A percentile compares a stretch with the other conserved stretches of the same genome.
phyloP scores from a whole-genome alignment of 2,888 invertebrate species.

The Embidobia sp. region DNA sequence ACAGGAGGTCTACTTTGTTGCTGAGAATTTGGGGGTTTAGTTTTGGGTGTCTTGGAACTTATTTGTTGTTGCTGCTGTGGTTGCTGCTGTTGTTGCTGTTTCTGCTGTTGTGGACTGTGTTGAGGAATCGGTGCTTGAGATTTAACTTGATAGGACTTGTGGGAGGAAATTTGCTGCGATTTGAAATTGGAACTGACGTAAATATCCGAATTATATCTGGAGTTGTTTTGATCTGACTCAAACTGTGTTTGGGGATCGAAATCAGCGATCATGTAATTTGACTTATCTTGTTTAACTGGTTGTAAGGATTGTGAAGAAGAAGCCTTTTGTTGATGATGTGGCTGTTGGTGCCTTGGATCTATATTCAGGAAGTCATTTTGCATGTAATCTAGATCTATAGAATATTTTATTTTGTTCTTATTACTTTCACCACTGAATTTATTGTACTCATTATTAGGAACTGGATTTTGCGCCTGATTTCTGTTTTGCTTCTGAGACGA shows the following conservation, averaged over 20 bases:
- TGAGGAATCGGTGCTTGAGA: slow-evolving; percentile 71
- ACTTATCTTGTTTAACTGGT: slow-evolving; percentile 72
- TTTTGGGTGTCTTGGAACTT: slow-evolving; percentile 59
- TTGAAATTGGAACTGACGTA: slow-evolving; percentile 76
- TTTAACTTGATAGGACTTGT: slow-evolving; percentile 76
- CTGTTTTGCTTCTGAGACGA: slow-evolving; percentile 72
- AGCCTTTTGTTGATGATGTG: slow-evolving; percentile 70
- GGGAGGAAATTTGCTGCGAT: slow-evolving; percentile 71
- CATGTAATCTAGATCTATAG: slow-evolving; percentile 76
- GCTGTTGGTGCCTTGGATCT: slow-evolving; percentile 69
- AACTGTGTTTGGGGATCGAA: slow-evolving; percentile 73
- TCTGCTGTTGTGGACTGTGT: slow-evolving; percentile 69
- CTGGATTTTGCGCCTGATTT: slow-evolving; percentile 66
- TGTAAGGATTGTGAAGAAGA: slow-evolving; percentile 39
- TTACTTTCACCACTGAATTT: slow-evolving; percentile 68
- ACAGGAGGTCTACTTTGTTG: slow-evolving; percentile 82
- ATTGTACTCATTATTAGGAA: slow-evolving; percentile 72
- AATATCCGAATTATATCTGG: slow-evolving; percentile 74
- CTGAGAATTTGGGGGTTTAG: slow-evolving; percentile 75
- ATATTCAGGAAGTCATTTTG: slow-evolving; percentile 75
- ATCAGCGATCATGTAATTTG: slow-evolving; percentile 73
- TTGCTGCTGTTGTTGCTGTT: slow-evolving; percentile 65
- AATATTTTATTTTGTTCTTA: slow-evolving; percentile 76
- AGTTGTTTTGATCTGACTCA: slow-evolving; percentile 71
- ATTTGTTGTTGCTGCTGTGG: slow-evolving; percentile 63